A percentile compares a stretch with the other conserved stretches of the same genome.
phyloP scores from a whole-genome alignment of 2,113 vertebrate genomes.

The Hiodon alosoides region DNA sequence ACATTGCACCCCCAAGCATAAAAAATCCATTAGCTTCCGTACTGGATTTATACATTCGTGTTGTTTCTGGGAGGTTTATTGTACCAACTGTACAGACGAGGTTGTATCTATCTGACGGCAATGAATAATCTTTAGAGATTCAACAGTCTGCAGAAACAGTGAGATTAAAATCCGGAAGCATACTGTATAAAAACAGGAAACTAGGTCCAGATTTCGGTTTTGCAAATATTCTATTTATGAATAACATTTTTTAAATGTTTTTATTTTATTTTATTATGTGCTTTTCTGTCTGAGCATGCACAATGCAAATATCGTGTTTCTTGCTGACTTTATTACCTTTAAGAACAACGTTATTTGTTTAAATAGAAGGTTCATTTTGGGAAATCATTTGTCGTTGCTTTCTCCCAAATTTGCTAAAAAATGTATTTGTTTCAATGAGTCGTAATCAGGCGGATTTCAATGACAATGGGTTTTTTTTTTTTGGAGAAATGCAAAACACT shows the following conservation, averaged over 20 bases:
- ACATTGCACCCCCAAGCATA: neutral
- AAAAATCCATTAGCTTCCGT: constrained; percentile 36
- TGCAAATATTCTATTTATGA: too few relatives aligned
- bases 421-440: too few relatives aligned
- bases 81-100: constrained; percentile 49
- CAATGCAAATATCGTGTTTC: too few relatives aligned
- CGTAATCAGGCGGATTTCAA: too few relatives aligned
- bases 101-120: constrained; percentile 44
- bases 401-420: neutral
- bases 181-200: constrained; percentile 1
- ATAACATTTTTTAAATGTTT: too few relatives aligned
- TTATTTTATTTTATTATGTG: too few relatives aligned
- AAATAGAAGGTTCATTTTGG: too few relatives aligned
- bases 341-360: too few relatives aligned
- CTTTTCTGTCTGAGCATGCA: too few relatives aligned
- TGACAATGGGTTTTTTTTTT: neutral
- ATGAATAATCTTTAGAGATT: constrained; percentile 39
- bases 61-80: constrained; percentile 42
- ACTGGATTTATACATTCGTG: constrained; percentile 44
- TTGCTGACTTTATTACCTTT: too few relatives aligned
- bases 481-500: neutral
- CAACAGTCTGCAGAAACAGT: constrained; percentile 14
- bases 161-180: constrained; percentile 33
- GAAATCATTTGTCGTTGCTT: neutral
- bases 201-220: neutral